These are phyloP conservation scores for Elymnias hypermnestra DNA, from an alignment of 1,140 invertebrate genomes.

Conservation along the genomic window DNA sequence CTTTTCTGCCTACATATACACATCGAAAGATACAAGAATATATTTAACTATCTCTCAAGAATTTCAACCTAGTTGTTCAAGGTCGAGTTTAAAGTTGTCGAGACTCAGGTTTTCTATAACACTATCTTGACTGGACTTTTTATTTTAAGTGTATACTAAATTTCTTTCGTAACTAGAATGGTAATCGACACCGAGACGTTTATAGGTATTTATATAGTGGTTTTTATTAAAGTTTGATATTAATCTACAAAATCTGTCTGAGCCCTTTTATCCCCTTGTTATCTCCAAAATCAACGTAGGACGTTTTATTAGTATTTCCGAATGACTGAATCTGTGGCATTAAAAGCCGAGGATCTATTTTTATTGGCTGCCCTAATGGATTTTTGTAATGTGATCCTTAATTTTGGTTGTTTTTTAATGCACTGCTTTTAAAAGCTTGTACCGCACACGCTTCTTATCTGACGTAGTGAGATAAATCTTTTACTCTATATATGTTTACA, in stretches of 20 bases:
- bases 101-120: no score
- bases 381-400: constrained; percentile 70
- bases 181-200: no score
- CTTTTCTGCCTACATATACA: no score
- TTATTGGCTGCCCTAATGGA: constrained; percentile 68
- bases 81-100: no score
- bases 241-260: background rate
- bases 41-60: no score
- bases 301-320: constrained; percentile 34
- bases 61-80: no score
- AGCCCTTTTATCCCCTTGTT: constrained; percentile 10
- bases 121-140: no score
- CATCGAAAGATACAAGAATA: no score
- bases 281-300: constrained; percentile 34
- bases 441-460: constrained; percentile 48
- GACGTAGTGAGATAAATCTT: constrained; percentile 33
- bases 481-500: background rate
- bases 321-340: constrained; percentile 50
- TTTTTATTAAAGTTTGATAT: constrained; percentile 1
- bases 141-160: no score
- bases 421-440: constrained; percentile 46
- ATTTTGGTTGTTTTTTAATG: constrained; percentile 56
- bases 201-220: constrained; percentile 1
- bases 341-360: constrained; percentile 57
- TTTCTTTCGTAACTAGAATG: no score